These are phyloP conservation scores for Grallaria varia DNA, from an alignment of 2,113 vertebrate species.

Conservation along the genomic window DNA sequence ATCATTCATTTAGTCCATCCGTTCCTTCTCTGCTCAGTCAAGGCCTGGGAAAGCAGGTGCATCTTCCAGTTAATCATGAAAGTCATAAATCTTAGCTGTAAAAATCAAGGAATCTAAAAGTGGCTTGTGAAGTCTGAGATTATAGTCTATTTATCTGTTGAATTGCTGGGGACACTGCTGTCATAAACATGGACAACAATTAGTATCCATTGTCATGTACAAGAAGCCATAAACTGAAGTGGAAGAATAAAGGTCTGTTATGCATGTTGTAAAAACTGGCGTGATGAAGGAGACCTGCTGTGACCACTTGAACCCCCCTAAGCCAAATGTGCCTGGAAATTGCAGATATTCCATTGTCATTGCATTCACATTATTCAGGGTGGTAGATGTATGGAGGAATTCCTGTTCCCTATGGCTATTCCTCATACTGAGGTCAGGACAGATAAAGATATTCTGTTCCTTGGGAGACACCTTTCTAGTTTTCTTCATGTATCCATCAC, in stretches of 20 bases:
- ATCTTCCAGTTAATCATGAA: background rate
- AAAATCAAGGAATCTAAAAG: background rate
- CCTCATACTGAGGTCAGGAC: background rate
- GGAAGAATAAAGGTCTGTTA: background rate
- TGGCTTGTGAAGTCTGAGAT: background rate
- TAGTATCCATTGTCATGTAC: background rate
- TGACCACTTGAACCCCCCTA: slow-evolving; percentile 1
- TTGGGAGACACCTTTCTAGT: background rate
- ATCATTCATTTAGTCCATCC: background rate
- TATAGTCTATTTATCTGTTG: background rate
- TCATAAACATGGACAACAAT: background rate
- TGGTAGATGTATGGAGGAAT: slow-evolving; percentile 30
- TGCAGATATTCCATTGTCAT: slow-evolving; percentile 25
- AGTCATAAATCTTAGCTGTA: background rate
- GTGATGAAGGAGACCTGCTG: background rate
- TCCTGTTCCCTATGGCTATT: slow-evolving; percentile 11
- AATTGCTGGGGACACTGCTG: background rate
- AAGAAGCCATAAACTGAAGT: slow-evolving; percentile 9
- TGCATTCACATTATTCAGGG: slow-evolving; percentile 7
- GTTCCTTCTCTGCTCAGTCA: background rate
- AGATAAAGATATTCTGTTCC: slow-evolving; percentile 44
- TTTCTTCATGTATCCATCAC: background rate
- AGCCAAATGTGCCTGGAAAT: slow-evolving; percentile 30
- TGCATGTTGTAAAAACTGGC: background rate
- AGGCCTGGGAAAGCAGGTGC: slow-evolving; percentile 36